Conservation (phyloP, 2,888 invertebrate species). For the Listrodromus nycthemerus region DNA sequence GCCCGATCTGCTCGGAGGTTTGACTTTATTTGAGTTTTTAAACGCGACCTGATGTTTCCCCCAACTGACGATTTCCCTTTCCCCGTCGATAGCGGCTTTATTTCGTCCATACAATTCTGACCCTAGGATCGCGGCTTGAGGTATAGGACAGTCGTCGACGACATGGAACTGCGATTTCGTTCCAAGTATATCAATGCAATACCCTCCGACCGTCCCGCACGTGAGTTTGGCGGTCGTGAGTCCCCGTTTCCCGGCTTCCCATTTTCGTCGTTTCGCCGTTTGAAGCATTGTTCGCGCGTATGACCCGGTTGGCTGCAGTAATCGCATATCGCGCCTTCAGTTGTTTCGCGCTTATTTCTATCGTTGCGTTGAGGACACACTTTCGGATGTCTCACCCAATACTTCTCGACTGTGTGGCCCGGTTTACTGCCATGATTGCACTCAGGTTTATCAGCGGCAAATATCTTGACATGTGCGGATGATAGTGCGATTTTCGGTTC, state of each 20-base stretch:
- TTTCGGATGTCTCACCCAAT: not conserved
- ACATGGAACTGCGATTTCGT: not conserved
- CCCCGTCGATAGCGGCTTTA: too few species aligned
- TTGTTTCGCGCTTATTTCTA: not conserved
- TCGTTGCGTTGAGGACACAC: not conserved
- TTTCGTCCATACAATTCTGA: too few species aligned
- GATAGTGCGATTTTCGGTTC: not conserved
- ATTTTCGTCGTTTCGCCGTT: not conserved
- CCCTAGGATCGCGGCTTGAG: not conserved
- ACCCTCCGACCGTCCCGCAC: too few species aligned
- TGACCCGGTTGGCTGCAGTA: not conserved
- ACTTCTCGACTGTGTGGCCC: not conserved
- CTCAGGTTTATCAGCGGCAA: not conserved
- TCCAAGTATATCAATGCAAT: not conserved
- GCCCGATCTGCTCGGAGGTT: not conserved
- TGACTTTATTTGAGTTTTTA: too few species aligned
- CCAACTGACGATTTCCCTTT: too few species aligned
- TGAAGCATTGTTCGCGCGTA: not conserved
- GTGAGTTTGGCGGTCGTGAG: not conserved
- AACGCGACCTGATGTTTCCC: too few species aligned
- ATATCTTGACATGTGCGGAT: not conserved
- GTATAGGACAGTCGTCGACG: not conserved
- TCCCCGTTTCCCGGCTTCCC: conserved; percentile 11
- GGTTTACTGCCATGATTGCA: not conserved
- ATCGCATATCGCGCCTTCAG: not conserved